Percentiles rank a stretch among this genome's conserved stretches.
These are phyloP conservation scores for Diphyllodes magnificus DNA, from an alignment of 2,113 vertebrate species.

Conservation along the genomic window DNA sequence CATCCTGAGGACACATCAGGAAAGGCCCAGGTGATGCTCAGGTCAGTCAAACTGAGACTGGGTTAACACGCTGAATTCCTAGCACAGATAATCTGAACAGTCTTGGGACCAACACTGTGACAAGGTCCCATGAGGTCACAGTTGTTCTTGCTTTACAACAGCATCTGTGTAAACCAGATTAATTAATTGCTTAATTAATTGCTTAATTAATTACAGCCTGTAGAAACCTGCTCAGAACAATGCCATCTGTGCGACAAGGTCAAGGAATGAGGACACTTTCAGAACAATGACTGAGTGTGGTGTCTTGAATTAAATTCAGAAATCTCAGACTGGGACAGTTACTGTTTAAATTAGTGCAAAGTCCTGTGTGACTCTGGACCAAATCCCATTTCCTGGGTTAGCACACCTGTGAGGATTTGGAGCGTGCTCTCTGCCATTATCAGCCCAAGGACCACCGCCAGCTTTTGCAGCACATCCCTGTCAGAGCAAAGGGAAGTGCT, in stretches of 20 bases:
- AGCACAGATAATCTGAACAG: background rate
- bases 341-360: background rate
- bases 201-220: slow-evolving; percentile 14
- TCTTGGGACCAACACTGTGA: background rate
- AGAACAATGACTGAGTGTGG: background rate
- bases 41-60: background rate
- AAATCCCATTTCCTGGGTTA: background rate
- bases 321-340: background rate
- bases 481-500: background rate
- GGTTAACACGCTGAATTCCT: background rate
- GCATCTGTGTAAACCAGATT: background rate
- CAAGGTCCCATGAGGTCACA: background rate
- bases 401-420: background rate
- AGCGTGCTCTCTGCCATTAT: background rate
- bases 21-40: background rate
- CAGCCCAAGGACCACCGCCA: background rate
- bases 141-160: background rate
- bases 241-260: slow-evolving; percentile 7
- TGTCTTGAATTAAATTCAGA: slow-evolving; percentile 3
- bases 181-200: slow-evolving; percentile 55
- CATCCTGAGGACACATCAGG: background rate
- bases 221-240: slow-evolving; percentile 23
- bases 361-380: background rate
- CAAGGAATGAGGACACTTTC: slow-evolving; percentile 8
- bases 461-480: background rate